Conservation (phyloP, 2,888 invertebrate species). For the Xanthorhoe designata region DNA sequence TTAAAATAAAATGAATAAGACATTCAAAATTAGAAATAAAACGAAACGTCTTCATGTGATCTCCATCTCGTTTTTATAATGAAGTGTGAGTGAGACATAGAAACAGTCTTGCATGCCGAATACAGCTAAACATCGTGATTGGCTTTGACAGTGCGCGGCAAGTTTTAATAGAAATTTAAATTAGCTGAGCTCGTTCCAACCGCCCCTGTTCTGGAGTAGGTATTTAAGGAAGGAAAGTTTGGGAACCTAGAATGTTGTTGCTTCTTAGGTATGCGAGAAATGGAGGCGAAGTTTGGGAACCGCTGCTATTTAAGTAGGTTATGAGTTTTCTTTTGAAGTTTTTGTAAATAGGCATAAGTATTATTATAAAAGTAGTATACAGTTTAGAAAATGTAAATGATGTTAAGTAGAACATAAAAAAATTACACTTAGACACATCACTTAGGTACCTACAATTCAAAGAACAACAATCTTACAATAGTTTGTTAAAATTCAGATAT, state of each 20-base stretch:
- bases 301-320: conserved; percentile 4
- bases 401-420: too few species aligned
- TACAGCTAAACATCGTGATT: conserved; percentile 65
- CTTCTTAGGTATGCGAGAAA: conserved; percentile 31
- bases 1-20: too few species aligned
- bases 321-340: neutral
- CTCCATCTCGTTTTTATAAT: neutral
- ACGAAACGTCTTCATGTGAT: neutral
- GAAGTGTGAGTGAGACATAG: neutral
- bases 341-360: neutral
- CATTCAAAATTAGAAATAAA: neutral
- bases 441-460: too few species aligned
- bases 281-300: conserved; percentile 25
- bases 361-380: too few species aligned
- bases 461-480: too few species aligned
- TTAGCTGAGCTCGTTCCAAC: conserved; percentile 64
- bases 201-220: conserved; percentile 41
- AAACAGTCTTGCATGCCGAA: conserved; percentile 22
- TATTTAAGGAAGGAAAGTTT: conserved; percentile 37
- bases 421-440: too few species aligned
- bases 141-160: conserved; percentile 72
- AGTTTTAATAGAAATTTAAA: conserved; percentile 85
- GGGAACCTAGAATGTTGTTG: conserved; percentile 20
- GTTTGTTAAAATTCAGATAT: too few species aligned
- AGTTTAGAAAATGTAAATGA: too few species aligned